Conservation (phyloP, 2,797 vertebrate species). For the Chelidonichthys spinosus region DNA sequence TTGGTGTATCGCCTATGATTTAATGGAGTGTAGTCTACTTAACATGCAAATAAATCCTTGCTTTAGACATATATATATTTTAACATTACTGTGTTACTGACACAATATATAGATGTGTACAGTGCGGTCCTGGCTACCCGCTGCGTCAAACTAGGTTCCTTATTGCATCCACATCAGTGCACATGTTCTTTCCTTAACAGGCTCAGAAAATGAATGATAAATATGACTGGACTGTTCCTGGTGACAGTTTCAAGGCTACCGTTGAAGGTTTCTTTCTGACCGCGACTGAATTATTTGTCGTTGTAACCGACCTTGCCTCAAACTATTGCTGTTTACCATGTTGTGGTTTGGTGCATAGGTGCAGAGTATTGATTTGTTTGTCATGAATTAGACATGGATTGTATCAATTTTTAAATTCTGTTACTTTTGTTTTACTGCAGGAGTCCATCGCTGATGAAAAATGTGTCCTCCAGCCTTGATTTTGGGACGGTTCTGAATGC, state of each 20-base stretch:
- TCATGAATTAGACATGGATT: slow-evolving; percentile 17
- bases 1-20: not conserved
- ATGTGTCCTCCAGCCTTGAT: slow-evolving; percentile 86
- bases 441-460: slow-evolving; percentile 91
- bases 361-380: slow-evolving; percentile 20
- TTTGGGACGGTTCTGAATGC: slow-evolving; percentile 87
- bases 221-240: not conserved
- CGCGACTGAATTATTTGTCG: slow-evolving; percentile 31
- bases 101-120: not conserved
- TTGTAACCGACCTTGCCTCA: slow-evolving; percentile 32
- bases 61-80: no score
- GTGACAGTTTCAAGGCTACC: not conserved
- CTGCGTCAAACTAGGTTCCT: not conserved
- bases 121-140: not conserved
- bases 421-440: slow-evolving; percentile 75
- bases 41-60: not conserved
- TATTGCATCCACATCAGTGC: not conserved
- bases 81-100: not conserved
- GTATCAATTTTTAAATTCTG: slow-evolving; percentile 4
- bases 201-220: slow-evolving; percentile 6
- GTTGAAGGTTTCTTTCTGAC: not conserved
- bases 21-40: not conserved
- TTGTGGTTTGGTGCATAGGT: slow-evolving; percentile 9
- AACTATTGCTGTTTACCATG: slow-evolving; percentile 22
- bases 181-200: not conserved